Conservation (phyloP, 2,888 invertebrate genomes). For the Limnephilus marmoratus region DNA sequence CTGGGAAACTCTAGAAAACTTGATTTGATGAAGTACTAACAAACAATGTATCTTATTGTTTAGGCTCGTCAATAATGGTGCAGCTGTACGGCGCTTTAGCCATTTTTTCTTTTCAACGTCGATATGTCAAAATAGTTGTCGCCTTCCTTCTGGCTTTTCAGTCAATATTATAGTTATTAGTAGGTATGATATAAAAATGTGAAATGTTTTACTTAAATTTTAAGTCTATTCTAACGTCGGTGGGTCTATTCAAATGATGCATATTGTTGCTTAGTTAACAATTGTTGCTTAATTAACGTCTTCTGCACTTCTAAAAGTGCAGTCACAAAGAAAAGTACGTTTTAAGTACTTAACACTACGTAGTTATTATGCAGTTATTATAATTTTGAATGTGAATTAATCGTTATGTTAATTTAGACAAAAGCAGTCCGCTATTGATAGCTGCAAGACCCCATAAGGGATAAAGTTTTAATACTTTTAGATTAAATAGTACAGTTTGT, state of each 20-base stretch:
- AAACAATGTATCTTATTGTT: too few species aligned
- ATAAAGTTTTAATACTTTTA: slow-evolving; percentile 10
- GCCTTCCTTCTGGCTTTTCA: not conserved
- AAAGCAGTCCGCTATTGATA: not conserved
- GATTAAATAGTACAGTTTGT: slow-evolving; percentile 9
- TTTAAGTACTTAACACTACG: not conserved
- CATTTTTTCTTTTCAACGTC: too few species aligned
- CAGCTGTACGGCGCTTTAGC: too few species aligned
- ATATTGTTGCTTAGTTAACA: not conserved
- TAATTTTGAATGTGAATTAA: not conserved
- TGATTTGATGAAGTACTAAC: too few species aligned
- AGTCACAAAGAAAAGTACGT: not conserved
- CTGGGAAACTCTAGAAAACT: too few species aligned
- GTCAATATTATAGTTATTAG: not conserved
- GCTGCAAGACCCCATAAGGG: not conserved
- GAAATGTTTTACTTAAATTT: not conserved
- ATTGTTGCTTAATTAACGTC: not conserved
- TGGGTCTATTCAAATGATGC: not conserved
- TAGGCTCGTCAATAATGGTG: too few species aligned
- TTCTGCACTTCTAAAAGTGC: not conserved
- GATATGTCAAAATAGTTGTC: too few species aligned
- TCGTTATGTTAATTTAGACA: not conserved
- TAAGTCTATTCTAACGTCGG: not conserved
- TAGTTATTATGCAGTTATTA: not conserved
- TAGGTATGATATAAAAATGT: too few species aligned